Conservation (phyloP, 2,888 invertebrate genomes). For the Agrotis clavis region DNA sequence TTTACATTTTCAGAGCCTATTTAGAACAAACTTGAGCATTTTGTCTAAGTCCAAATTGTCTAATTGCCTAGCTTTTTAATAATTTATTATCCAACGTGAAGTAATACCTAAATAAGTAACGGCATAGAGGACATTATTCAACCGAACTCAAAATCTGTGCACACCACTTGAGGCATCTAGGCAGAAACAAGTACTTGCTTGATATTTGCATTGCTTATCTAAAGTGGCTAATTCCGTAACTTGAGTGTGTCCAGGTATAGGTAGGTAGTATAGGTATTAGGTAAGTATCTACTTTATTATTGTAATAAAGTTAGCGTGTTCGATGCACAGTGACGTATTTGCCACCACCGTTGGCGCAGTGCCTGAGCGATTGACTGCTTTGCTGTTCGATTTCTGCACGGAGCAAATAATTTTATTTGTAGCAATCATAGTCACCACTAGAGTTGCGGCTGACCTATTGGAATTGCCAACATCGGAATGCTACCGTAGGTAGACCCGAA, state of each 20-base stretch:
- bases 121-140: constrained; percentile 28
- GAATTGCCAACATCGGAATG: no score
- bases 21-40: background rate
- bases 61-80: background rate
- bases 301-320: no score
- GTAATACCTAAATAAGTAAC: background rate
- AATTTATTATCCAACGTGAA: constrained; percentile 7
- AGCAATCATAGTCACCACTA: no score
- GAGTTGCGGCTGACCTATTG: no score
- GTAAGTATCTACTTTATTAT: background rate
- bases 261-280: no score
- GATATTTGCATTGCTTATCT: background rate
- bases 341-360: no score
- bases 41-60: background rate
- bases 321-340: no score
- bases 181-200: constrained; percentile 13
- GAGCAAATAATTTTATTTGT: no score
- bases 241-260: background rate
- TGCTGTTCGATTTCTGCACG: no score
- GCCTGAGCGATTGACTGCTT: no score
- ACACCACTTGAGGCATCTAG: constrained; percentile 17
- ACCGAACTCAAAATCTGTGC: constrained; percentile 18
- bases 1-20: background rate
- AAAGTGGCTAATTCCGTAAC: constrained; percentile 21
- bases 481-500: no score